phyloP scores from a whole-genome alignment of 2,888 invertebrate genomes.

The Beris morrisii region DNA sequence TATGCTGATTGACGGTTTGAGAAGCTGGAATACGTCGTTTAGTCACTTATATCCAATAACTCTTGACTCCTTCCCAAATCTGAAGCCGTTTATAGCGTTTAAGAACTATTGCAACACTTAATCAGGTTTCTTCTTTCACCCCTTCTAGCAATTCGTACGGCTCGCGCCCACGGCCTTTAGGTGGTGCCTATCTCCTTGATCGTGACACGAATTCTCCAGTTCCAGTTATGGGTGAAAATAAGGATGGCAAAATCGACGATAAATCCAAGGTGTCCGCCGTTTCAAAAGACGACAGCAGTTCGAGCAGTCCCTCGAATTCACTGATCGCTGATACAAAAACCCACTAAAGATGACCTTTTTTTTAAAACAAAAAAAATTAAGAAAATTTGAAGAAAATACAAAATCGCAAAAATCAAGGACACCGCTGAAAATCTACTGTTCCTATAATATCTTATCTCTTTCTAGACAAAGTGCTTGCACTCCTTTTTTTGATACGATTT shows the following conservation, averaged over 20 bases:
- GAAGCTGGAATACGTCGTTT: too few relatives aligned
- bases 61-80: background rate
- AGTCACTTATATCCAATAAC: too few relatives aligned
- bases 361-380: background rate
- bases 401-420: constrained; percentile 2
- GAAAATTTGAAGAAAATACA: constrained; percentile 6
- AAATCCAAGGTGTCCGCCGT: constrained; percentile 24
- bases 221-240: constrained; percentile 24
- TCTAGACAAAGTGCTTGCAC: background rate
- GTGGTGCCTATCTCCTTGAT: constrained; percentile 54
- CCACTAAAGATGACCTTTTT: background rate
- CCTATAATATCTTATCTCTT: background rate
- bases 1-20: too few relatives aligned
- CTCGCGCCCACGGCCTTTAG: constrained; percentile 51
- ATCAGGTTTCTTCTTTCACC: constrained; percentile 29
- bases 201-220: constrained; percentile 49
- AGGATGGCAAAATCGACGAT: constrained; percentile 26
- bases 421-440: constrained; percentile 4
- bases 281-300: constrained; percentile 5
- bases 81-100: background rate
- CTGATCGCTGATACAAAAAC: constrained; percentile 12
- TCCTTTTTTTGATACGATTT: background rate
- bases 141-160: constrained; percentile 53
- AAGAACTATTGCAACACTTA: constrained; percentile 27
- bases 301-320: constrained; percentile 7